Base-by-base conservation (phyloP, 2,888 invertebrate genomes). In the Drosophila vallismaia region DNA sequence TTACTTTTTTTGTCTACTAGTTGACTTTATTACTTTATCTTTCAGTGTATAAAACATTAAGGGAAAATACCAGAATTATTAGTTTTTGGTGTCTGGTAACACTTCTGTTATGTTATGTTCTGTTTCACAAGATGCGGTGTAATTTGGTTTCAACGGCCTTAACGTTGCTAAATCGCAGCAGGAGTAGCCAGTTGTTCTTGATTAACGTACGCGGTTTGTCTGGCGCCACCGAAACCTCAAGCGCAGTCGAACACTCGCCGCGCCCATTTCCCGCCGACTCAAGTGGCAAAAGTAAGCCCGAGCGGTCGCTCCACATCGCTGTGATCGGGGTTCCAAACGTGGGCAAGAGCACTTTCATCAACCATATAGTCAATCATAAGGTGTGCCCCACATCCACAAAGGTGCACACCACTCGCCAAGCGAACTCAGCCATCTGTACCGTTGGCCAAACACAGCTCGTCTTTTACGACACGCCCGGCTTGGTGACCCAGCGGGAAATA, bases 341-440 rank as follows among this genome's bases (percentile, higher is more conserved):
- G 52, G 99, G 99, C 29, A 99, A 99, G 92, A 99, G 99, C 89
- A 98, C 98, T 0, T 93, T 99, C 31, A 96, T 98, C 31, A 99
- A 99, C 92, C 94, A 94, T 85, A 93, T 99, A 26, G 93, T 97
- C 56, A 94, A 95, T 72, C 94, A 96, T 90, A 94, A 95, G 91
- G 97, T 97, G 92, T 97, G 97, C 91, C 95, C 98, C 8, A 95
- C 96, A 4, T 98, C 98, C 0, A 94, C 94, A 45, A 98, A 97
- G 93, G 96, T 98, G 42, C 98, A 99, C 86, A 98, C 98, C 9
- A 98, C 98, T 0, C 94, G 96, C 71, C 93, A 93, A 72, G 93
- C 95, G 74, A 94, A 95, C 2, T 93, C 94, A 81, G 97, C 96
- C 3, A 94, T 98, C 80, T 94, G 94, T 79, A 95, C 94, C 42